These are phyloP conservation scores for Brachionus calyciflorus DNA, from an alignment of 1,140 invertebrate species.

Conservation along the genomic window DNA sequence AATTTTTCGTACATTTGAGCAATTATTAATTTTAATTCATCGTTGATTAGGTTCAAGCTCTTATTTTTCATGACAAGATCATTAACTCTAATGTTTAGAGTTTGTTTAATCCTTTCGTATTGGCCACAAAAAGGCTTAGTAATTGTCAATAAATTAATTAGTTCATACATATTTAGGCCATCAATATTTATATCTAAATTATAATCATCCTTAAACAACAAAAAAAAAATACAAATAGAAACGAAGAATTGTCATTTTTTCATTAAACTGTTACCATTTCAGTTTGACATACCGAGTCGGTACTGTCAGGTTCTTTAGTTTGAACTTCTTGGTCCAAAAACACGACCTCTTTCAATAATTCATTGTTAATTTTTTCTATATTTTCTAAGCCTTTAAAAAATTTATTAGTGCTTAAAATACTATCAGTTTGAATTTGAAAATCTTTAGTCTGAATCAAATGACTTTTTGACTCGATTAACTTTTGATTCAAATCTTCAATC, in stretches of 20 bases:
- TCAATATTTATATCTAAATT: background rate
- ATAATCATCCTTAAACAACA: too few species aligned
- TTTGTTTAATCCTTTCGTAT: background rate
- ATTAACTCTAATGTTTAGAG: background rate
- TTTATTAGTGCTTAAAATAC: too few species aligned
- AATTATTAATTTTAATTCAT: slow-evolving; percentile 19
- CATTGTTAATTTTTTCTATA: background rate
- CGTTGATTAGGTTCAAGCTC: background rate
- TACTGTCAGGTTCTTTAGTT: background rate
- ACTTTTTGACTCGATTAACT: background rate
- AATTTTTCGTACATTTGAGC: slow-evolving; percentile 22
- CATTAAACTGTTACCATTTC: too few species aligned
- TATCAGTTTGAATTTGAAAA: background rate
- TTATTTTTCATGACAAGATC: background rate
- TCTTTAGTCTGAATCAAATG: background rate
- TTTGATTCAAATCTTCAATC: slow-evolving; percentile 14
- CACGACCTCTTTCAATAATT: too few species aligned
- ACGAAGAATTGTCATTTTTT: background rate
- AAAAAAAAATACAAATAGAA: background rate
- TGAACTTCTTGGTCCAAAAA: background rate
- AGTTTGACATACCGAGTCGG: background rate
- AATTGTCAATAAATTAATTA: background rate
- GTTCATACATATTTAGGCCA: background rate
- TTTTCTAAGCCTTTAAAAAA: background rate
- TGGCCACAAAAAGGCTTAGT: too few species aligned